Conservation (phyloP, 2,888 invertebrate genomes). For the Allolobophora icterica region DNA sequence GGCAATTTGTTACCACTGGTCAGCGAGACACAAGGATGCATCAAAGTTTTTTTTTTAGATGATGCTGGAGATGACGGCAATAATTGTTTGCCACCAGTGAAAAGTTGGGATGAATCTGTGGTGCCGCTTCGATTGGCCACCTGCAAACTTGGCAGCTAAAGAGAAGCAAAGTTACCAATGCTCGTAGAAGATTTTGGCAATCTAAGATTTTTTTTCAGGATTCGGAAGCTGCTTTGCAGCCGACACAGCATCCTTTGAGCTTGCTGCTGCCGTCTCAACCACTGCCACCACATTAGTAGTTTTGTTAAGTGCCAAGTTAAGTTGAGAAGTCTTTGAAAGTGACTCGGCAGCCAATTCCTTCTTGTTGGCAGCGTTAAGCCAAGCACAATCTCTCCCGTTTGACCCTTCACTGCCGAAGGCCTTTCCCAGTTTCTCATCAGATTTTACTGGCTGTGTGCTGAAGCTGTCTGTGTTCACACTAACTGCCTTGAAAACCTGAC, state of each 20-base stretch:
- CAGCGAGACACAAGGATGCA: too few relatives aligned
- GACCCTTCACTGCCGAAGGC: background rate
- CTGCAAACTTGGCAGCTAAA: constrained; percentile 32
- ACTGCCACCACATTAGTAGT: background rate
- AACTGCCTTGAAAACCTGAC: background rate
- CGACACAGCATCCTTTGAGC: constrained; percentile 37
- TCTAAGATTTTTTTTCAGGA: background rate
- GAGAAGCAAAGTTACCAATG: constrained; percentile 39
- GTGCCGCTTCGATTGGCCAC: background rate
- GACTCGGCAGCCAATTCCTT: background rate
- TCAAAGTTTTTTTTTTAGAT: too few relatives aligned
- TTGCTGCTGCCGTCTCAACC: background rate
- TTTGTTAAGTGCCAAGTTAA: background rate
- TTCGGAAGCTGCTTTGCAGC: constrained; percentile 35
- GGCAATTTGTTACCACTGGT: too few relatives aligned
- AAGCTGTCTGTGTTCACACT: background rate
- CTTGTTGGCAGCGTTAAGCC: too few relatives aligned
- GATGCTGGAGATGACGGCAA: too few relatives aligned
- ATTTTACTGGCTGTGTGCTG: background rate
- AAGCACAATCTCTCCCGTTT: too few relatives aligned
- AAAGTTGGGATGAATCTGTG: background rate
- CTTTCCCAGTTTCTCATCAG: background rate
- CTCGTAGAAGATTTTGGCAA: constrained; percentile 24
- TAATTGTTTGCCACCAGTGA: background rate
- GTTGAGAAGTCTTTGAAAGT: background rate